A percentile compares a stretch with the other conserved stretches of the same genome.
Conservation (phyloP, 2,888 invertebrate species). For the Spilosoma lubricipeda region DNA sequence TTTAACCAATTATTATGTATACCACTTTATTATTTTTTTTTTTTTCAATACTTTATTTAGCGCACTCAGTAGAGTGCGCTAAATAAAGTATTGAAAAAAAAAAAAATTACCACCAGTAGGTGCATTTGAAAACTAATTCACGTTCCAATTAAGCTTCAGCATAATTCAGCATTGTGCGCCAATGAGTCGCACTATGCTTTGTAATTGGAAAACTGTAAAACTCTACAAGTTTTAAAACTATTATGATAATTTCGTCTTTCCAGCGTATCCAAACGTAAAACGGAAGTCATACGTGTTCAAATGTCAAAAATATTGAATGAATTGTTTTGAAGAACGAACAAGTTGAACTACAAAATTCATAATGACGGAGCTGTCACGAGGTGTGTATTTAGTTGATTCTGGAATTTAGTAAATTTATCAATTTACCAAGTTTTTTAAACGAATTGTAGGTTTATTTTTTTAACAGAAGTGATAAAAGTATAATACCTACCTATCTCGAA, state of each 20-base stretch:
- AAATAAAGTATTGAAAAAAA: no score
- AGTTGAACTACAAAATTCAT: conserved; percentile 35
- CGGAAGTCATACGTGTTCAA: conserved; percentile 46
- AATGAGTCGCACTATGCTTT: no score
- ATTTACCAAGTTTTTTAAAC: background rate
- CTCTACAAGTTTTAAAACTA: no score
- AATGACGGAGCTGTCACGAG: conserved; percentile 85
- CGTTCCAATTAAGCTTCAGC: no score
- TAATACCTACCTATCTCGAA: background rate
- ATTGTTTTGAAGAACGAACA: conserved; percentile 1
- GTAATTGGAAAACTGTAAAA: no score
- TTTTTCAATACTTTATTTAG: no score
- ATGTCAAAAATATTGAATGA: conserved; percentile 44
- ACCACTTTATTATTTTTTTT: no score
- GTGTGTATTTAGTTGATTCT: conserved; percentile 56
- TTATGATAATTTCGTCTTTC: background rate
- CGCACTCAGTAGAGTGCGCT: no score
- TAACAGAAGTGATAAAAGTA: background rate
- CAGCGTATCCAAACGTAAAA: conserved; percentile 17
- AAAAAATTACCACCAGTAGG: no score
- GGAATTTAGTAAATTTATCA: background rate
- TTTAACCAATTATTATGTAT: no score
- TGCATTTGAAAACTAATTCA: no score
- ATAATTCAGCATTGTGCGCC: no score
- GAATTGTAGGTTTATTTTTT: background rate